A percentile compares a stretch with the other conserved stretches of the same genome.
Evolutionary conservation across 2,797 vertebrate genomes (phyloP).

Genomic region (Phaenicophaeus curvirostris): DNA sequence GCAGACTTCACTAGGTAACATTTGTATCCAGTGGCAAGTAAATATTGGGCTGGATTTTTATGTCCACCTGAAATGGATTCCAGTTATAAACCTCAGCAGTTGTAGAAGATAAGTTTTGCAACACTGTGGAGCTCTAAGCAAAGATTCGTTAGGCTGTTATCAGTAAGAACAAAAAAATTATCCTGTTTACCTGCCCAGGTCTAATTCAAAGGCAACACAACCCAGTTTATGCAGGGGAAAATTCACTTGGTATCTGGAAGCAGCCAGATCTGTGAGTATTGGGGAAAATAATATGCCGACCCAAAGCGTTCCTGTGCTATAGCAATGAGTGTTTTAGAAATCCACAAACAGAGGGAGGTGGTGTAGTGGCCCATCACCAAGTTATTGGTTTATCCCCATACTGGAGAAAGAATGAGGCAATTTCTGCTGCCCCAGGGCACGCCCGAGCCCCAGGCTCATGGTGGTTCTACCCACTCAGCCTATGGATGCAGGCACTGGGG

Average conservation of each 20-base stretch:
- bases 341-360: background rate
- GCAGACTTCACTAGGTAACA: slow-evolving; percentile 80
- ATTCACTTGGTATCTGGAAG: background rate
- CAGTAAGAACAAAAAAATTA: background rate
- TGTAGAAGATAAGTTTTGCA: background rate
- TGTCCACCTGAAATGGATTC: slow-evolving; percentile 75
- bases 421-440: background rate
- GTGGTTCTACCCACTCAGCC: background rate
- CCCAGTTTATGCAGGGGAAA: background rate
- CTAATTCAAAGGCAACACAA: background rate
- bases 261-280: rapidly evolving
- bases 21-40: slow-evolving; percentile 77
- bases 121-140: background rate
- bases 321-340: background rate
- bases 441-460: rapidly evolving
- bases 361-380: rapidly evolving
- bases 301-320: rapidly evolving
- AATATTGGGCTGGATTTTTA: slow-evolving; percentile 77
- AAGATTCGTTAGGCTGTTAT: background rate
- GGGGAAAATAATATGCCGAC: background rate
- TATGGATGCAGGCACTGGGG: background rate
- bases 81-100: slow-evolving; percentile 19
- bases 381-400: rapidly evolving
- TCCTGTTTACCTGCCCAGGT: background rate
- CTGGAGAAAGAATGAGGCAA: background rate